Evolutionary conservation across 2,888 invertebrate genomes (phyloP).

Genomic region (Cephus nigrinus): DNA sequence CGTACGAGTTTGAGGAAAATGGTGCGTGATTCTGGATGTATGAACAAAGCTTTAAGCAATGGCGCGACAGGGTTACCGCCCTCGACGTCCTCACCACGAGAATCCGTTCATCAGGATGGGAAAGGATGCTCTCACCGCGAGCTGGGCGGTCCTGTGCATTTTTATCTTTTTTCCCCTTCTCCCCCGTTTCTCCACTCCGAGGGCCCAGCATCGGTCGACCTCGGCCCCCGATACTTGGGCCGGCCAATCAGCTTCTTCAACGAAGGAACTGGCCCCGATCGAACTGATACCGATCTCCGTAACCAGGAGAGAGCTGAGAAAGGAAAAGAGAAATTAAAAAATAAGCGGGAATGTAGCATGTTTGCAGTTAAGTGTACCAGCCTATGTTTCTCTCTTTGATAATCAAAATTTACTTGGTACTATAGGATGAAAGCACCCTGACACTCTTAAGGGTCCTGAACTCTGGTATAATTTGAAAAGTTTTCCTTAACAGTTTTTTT

Average conservation of each 20-base stretch:
- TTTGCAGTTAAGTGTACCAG: not conserved
- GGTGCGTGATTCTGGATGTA: not conserved
- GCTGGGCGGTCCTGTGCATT: not conserved
- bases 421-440: not conserved
- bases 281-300: not conserved
- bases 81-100: not conserved
- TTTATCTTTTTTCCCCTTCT: not conserved
- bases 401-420: not conserved
- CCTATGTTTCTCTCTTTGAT: not conserved
- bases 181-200: not conserved
- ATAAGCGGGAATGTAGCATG: not conserved
- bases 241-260: not conserved
- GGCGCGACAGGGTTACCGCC: not conserved
- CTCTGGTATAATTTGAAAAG: not conserved
- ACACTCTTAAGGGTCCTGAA: not conserved
- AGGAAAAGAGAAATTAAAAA: not conserved
- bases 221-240: not conserved
- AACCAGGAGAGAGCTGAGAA: not conserved
- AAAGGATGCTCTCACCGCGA: slow-evolving; percentile 12
- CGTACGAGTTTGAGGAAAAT: not conserved
- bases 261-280: not conserved
- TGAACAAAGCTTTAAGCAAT: not conserved
- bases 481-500: not conserved
- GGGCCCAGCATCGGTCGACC: not conserved
- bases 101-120: not conserved